Evolutionary conservation across 2,888 invertebrate species (phyloP), one percentile per base, ranked within the genome.

Genomic region (Aspidiotus rigidus): DNA sequence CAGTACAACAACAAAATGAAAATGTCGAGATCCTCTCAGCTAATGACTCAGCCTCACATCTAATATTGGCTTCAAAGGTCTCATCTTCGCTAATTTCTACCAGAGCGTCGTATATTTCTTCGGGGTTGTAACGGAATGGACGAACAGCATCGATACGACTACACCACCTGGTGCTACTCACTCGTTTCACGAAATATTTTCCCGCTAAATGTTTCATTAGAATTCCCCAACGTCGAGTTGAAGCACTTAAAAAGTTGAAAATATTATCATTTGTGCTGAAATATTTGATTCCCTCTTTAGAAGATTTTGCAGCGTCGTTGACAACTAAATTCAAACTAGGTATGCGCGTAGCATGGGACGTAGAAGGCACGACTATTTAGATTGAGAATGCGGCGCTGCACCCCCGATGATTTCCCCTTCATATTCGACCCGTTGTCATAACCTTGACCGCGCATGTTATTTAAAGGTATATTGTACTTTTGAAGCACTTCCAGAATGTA

Each of bases 341-440:
- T n/a, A 64, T 70, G 70, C 2, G 63, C 57, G 41, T 44, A 56
- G 39, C 70, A 70, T 17, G 63, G 67, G n/a, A 70, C 49, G 66
- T 56, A 70, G 17, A 69, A 64, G 17, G 67, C 66, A 44, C 54
- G 42, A 17, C 42, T n/a, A 44, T 70, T 54, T 13, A 70, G 6
- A 40, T 70, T 41, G 39, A 41, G 62, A 64, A 70, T 42, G 39
- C 67, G 53, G 41, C 53, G 62, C 56, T 70, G 66, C 11, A 70
- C 56, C 55, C 70, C 70, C 42, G 40, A 41, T 2, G 64, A 3
- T 15, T 54, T 40, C 17, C 70, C 44, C 17, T 64, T 53, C 66
- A 70, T 70, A 56, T 64, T 70, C 9, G n/a, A 40, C 6, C 55
- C 70, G 16, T 63, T 56, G 28, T 70, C 70, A 56, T 70, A 70